These are phyloP conservation scores for Cerastis leucographa DNA, from an alignment of 2,888 invertebrate species.

Conservation along the genomic window DNA sequence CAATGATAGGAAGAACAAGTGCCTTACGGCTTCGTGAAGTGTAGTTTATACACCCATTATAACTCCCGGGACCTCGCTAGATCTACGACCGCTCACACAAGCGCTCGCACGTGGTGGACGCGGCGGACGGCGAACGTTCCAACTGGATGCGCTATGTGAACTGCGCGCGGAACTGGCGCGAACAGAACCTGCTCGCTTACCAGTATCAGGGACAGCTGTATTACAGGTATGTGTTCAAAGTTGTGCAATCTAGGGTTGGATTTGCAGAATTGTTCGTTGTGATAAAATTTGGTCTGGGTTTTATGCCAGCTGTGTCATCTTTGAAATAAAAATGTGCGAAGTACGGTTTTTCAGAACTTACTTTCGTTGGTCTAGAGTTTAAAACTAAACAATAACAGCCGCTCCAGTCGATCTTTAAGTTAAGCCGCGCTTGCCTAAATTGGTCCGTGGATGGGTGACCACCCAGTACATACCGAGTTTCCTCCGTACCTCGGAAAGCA, in stretches of 20 bases:
- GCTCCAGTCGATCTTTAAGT: too few relatives aligned
- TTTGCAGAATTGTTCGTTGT: too few relatives aligned
- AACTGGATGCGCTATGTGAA: slow-evolving; percentile 92
- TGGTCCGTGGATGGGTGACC: too few relatives aligned
- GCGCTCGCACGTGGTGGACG: slow-evolving; percentile 80
- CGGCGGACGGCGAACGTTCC: slow-evolving; percentile 79
- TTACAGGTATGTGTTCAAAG: slow-evolving; percentile 66
- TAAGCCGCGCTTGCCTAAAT: too few relatives aligned
- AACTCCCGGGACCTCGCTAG: slow-evolving; percentile 15
- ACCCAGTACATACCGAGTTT: too few relatives aligned
- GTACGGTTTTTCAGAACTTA: not conserved
- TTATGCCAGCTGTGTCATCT: not conserved
- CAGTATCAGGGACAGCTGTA: slow-evolving; percentile 90
- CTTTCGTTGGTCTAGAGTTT: too few relatives aligned
- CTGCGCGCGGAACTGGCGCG: slow-evolving; percentile 86
- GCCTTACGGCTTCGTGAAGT: too few relatives aligned
- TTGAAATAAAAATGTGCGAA: not conserved
- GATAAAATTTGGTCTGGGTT: not conserved
- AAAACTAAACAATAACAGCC: too few relatives aligned
- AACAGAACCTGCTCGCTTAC: slow-evolving; percentile 91
- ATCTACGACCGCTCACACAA: slow-evolving; percentile 52
- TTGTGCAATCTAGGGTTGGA: not conserved
- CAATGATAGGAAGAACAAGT: too few relatives aligned
- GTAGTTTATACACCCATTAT: too few relatives aligned
- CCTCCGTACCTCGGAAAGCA: too few relatives aligned